These are phyloP conservation scores for Cichladusa arquata DNA, from an alignment of 2,113 vertebrate genomes.

Conservation along the genomic window DNA sequence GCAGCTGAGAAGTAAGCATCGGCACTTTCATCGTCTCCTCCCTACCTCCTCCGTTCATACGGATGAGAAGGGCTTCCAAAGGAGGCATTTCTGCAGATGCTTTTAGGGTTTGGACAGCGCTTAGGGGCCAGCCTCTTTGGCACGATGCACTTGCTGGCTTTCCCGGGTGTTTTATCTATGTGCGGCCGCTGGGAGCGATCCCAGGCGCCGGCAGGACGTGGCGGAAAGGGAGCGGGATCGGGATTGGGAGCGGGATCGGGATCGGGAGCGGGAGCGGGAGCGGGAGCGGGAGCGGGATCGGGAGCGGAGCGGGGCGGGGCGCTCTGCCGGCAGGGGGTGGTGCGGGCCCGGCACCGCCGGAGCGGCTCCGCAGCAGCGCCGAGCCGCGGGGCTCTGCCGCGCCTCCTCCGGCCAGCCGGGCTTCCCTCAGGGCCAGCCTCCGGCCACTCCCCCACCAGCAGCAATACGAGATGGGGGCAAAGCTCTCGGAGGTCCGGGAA, in stretches of 20 bases:
- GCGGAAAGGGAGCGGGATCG: not conserved
- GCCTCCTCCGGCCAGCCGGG: fast-evolving
- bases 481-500: not conserved
- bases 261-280: not conserved
- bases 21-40: not conserved
- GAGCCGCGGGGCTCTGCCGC: too few relatives aligned
- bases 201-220: not conserved
- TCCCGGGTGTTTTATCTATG: not conserved
- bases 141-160: fast-evolving
- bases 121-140: not conserved
- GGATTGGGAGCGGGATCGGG: not conserved
- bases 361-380: not conserved
- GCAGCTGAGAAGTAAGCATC: not conserved
- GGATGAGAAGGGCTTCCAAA: not conserved
- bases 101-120: not conserved
- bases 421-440: fast-evolving
- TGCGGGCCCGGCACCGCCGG: not conserved
- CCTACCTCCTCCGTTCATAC: fast-evolving
- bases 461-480: not conserved
- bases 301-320: too few relatives aligned
- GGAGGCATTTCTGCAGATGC: not conserved
- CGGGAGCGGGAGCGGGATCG: not conserved
- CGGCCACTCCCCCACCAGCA: fast-evolving
- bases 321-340: not conserved
- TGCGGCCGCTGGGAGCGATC: not conserved